Evolutionary conservation across 2,888 invertebrate species (phyloP), one percentile per base, ranked within the genome.

Genomic region (Coenonympha arcania): DNA sequence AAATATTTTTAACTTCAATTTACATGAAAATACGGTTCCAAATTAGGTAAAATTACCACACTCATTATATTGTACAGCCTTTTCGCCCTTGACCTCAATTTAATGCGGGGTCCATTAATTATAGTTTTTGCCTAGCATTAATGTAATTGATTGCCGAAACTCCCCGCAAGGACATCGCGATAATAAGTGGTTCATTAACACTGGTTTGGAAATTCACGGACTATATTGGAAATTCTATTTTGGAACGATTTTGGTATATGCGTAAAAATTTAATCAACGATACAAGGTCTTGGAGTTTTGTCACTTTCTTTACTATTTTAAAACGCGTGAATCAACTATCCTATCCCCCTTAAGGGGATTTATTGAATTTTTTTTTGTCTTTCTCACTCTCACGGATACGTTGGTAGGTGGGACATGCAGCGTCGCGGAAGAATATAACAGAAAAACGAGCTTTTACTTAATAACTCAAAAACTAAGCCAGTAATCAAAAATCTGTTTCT

Each of bases 81-180:
- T 5, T 1, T 11, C 37, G 37, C 13, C 37, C 37, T 37, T 37
- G 37, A 37, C 37, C 37, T 11, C 20, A 1, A 6, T 22, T 24
- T 15, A 13, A 9, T 1, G 6, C 9, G 15, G 39, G 9, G 24
- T 8, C 39, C 24, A 39, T 39, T 39, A 39, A 39, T 39, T 24
- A 39, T 24, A 24, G 39, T 39, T 39, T 39, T 39, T 39, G 39
- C 15, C 5, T n/a, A 9, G 9, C 39, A 39, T 39, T 39, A 24
- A 13, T 22, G 39, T 39, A 39, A 39, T 39, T 39, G 39, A 39
- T 39, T 24, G 39, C 39, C 15, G 39, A 39, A 39, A 39, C 15
- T 39, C 22, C 15, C 4, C 9, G 16, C 39, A 24, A 13, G 37
- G 37, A 15, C 39, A 39, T 24, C 39, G 22, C 13, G 15, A 39